Conservation (phyloP, 1,140 invertebrate species). For the Amyelois transitella region DNA sequence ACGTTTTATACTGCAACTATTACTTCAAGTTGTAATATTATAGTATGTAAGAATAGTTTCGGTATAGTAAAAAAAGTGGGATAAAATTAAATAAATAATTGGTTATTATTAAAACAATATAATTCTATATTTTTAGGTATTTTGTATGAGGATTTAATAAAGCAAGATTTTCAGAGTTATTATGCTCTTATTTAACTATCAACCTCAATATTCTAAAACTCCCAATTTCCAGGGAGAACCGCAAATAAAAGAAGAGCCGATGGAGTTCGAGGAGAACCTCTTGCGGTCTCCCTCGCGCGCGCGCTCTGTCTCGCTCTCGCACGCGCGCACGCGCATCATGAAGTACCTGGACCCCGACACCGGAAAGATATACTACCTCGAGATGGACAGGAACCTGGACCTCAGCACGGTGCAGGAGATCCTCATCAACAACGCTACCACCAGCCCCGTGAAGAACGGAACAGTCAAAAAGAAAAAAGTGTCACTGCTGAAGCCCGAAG, state of each 20-base stretch:
- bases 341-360: conserved; percentile 63
- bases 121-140: no score
- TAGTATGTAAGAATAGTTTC: no score
- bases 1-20: no score
- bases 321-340: conserved; percentile 48
- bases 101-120: no score
- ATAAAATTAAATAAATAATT: no score
- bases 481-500: conserved; percentile 42
- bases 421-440: conserved; percentile 53
- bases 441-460: conserved; percentile 53
- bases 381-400: conserved; percentile 57
- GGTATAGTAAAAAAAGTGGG: no score
- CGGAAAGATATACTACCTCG: conserved; percentile 62
- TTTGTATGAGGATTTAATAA: no score
- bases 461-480: conserved; percentile 35
- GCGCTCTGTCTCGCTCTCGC: conserved; percentile 20
- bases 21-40: no score
- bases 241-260: conserved; percentile 10
- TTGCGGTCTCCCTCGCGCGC: conserved; percentile 25
- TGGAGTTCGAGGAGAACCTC: conserved; percentile 1
- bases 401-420: conserved; percentile 57
- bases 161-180: no score
- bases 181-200: no score
- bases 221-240: neutral
- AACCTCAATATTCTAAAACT: no score